Percentiles rank a stretch among this genome's conserved stretches.
These are phyloP conservation scores for Caenorhabditis tropicalis DNA, from an alignment of 1,140 invertebrate genomes.

Conservation along the genomic window DNA sequence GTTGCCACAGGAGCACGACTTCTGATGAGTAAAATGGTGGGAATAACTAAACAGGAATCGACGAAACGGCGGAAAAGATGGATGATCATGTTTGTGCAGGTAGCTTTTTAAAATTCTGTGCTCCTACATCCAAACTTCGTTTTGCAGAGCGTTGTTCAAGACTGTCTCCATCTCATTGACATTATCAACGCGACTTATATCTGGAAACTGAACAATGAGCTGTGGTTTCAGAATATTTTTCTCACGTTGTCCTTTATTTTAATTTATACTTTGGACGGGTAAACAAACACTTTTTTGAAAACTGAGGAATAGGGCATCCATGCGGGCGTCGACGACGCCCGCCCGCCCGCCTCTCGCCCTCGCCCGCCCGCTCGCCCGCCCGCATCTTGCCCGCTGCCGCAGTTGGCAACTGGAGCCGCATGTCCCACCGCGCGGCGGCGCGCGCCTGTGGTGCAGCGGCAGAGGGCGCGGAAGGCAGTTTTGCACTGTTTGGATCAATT, in stretches of 20 bases:
- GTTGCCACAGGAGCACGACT: neutral
- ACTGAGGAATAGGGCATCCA: no score
- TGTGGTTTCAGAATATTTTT: neutral
- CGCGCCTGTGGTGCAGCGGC: no score
- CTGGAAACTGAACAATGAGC: neutral
- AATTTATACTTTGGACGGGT: slow-evolving; percentile 22
- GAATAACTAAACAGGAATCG: neutral
- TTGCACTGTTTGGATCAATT: no score
- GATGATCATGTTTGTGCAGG: neutral
- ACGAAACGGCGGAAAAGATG: neutral
- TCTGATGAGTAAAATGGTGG: neutral
- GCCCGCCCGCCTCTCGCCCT: no score
- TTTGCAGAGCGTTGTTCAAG: neutral
- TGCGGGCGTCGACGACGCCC: no score
- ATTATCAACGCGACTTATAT: neutral
- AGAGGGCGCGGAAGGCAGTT: no score
- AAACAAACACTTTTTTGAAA: no score
- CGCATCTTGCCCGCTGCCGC: no score
- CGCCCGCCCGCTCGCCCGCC: no score
- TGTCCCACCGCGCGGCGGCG: no score
- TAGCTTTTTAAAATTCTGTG: neutral
- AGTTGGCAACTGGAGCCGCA: no score
- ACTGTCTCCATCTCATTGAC: neutral
- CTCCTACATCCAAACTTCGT: neutral
- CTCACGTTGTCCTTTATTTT: neutral